A percentile compares a stretch with the other conserved stretches of the same genome.
phyloP scores from a whole-genome alignment of 2,113 vertebrate species.

The Fulmarus glacialis region DNA sequence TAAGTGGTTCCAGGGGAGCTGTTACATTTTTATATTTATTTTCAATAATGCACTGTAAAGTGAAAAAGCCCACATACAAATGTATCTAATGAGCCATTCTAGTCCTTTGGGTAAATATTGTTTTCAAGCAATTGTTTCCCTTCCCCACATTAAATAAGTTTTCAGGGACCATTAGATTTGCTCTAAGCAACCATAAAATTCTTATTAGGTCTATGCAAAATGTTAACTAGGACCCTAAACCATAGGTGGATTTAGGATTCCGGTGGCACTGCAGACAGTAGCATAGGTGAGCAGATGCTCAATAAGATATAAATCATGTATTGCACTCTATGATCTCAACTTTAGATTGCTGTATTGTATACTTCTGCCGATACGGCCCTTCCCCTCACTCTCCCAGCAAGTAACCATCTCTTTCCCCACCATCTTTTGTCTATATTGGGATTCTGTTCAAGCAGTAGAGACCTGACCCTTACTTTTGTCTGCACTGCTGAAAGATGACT shows the following conservation, averaged over 20 bases:
- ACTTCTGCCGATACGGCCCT: not conserved
- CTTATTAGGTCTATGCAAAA: slow-evolving; percentile 31
- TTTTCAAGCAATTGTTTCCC: slow-evolving; percentile 18
- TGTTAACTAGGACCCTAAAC: not conserved
- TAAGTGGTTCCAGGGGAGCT: slow-evolving; percentile 15
- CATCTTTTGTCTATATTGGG: not conserved
- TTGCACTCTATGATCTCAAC: not conserved
- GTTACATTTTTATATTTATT: slow-evolving; percentile 20
- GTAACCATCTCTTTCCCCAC: not conserved
- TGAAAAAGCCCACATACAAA: slow-evolving; percentile 11
- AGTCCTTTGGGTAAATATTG: slow-evolving; percentile 9
- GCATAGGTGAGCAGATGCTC: not conserved
- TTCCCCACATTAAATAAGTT: not conserved
- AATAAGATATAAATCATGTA: not conserved
- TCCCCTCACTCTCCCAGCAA: not conserved
- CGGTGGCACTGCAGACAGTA: not conserved
- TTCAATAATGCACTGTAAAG: slow-evolving; percentile 21
- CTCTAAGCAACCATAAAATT: slow-evolving; percentile 30
- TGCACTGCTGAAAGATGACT: not conserved
- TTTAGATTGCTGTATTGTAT: not conserved
- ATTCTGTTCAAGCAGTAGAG: not conserved
- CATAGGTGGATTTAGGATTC: not conserved
- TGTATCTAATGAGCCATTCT: not conserved
- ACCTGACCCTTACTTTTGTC: not conserved
- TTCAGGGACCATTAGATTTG: slow-evolving; percentile 4